phyloP scores from a whole-genome alignment of 2,888 invertebrate species.

The Amphimallon solstitiale region DNA sequence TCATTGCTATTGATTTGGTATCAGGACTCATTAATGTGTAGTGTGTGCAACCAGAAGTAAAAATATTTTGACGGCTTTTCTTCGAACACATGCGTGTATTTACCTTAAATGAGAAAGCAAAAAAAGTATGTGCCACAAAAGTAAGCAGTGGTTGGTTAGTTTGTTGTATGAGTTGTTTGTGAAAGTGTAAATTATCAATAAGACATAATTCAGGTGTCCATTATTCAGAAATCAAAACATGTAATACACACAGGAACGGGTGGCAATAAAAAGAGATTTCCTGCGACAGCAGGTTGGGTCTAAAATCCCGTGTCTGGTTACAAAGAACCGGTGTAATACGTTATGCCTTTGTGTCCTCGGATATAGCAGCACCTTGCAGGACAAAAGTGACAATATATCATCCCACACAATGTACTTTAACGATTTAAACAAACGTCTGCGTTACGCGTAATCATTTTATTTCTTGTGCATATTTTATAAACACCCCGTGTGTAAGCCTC shows the following conservation, averaged over 20 bases:
- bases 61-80: conserved; percentile 9
- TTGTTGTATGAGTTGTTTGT: conserved; percentile 31
- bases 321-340: conserved; percentile 62
- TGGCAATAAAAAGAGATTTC: conserved; percentile 39
- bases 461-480: conserved; percentile 51
- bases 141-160: conserved; percentile 24
- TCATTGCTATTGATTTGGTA: background rate
- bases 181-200: conserved; percentile 39
- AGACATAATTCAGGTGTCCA: conserved; percentile 38
- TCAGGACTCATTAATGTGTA: conserved; percentile 1
- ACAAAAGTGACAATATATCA: conserved; percentile 63
- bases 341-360: conserved; percentile 59
- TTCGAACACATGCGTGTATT: conserved; percentile 7
- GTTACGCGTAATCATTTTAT: conserved; percentile 58
- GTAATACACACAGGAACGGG: conserved; percentile 32
- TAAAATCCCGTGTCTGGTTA: conserved; percentile 56
- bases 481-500: conserved; percentile 44
- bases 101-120: conserved; percentile 20
- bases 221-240: conserved; percentile 39
- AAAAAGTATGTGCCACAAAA: background rate
- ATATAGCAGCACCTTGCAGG: conserved; percentile 61
- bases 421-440: conserved; percentile 62
- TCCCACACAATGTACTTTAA: conserved; percentile 61
- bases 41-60: background rate
- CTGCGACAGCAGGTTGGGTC: conserved; percentile 40